Conservation (phyloP, 2,113 vertebrate species). For the Rhipidura dahli region DNA sequence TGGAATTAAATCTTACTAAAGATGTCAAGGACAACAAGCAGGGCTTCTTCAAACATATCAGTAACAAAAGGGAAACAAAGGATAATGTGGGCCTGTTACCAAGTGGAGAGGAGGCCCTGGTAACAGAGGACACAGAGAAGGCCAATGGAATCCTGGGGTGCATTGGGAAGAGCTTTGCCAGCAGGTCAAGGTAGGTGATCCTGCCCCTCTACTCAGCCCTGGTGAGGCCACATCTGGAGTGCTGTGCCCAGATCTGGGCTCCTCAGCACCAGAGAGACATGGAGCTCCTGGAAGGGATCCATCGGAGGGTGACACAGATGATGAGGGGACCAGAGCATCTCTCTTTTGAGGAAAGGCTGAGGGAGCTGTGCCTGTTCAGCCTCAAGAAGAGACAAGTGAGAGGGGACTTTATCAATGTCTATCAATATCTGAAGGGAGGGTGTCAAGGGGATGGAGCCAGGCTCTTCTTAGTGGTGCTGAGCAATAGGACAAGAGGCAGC, state of each 20-base stretch:
- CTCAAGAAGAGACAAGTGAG: fast-evolving
- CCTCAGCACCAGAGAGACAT: not conserved
- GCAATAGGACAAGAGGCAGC: not conserved
- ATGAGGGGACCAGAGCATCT: not conserved
- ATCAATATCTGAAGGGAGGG: not conserved
- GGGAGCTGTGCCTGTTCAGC: not conserved
- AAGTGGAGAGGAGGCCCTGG: not conserved
- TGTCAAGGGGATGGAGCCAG: not conserved
- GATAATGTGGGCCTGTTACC: not conserved
- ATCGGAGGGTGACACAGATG: not conserved
- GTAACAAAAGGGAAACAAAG: not conserved
- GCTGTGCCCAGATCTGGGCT: not conserved
- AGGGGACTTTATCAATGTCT: not conserved
- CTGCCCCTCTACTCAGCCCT: not conserved
- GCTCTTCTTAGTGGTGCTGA: not conserved
- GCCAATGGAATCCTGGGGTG: not conserved
- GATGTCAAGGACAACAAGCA: not conserved
- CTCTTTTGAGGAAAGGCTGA: not conserved
- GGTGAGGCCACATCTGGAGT: not conserved
- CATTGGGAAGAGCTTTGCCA: not conserved
- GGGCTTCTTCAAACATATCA: not conserved
- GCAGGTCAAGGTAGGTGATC: not conserved
- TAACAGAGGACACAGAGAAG: not conserved
- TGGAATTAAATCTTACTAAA: not conserved
- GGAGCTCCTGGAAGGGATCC: not conserved